Evolutionary conservation across 2,113 vertebrate species (phyloP), one percentile per base, ranked within the genome.

Genomic region (Actinemys pallida): DNA sequence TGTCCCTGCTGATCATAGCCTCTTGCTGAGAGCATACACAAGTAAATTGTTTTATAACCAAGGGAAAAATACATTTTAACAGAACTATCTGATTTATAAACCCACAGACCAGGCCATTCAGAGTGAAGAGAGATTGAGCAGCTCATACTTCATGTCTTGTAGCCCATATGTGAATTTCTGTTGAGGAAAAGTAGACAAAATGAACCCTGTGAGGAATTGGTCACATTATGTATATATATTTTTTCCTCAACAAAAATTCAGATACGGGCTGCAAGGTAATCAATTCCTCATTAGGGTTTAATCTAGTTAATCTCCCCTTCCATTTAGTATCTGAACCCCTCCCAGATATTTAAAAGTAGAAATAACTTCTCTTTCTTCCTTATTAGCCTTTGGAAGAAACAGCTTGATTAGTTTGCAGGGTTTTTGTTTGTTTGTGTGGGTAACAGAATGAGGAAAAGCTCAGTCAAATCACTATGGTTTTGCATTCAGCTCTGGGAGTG

Each of bases 1-100:
- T 54, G 62, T 82, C 85, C 22, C 0, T n/a, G 59, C 20, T 84
- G 89, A 90, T 62, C 6, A 10, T 72, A 85, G 25, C 13, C 83
- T 91, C 93, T 90, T 92, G 94, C 93, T 92, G 94, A 97, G 91
- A 81, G 91, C 65, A 92, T 79, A n/a, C 53, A 86, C 86, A 45
- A 90, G 78, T 86, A 88, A 95, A 54, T 72, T 83, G 78, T 1
- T 92, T 88, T 78, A 84, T 79, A 92, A 83, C 91, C 90, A 92
- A 88, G 72, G 78, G 69, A 86, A 86, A 92, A 90, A 81, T 3
- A 65, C 87, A 62, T 96, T 93, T 93, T 89, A 88, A 94, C 94
- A 93, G 92, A 90, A 93, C 94, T 88, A 2, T 1, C 0, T 12
- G 20, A 88, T 86, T 82, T 39, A 1, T 72, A 88, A 96, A 75